Evolutionary conservation across 2,797 vertebrate species (phyloP), one percentile per base, ranked within the genome.

Genomic region (Dermochelys coriacea): DNA sequence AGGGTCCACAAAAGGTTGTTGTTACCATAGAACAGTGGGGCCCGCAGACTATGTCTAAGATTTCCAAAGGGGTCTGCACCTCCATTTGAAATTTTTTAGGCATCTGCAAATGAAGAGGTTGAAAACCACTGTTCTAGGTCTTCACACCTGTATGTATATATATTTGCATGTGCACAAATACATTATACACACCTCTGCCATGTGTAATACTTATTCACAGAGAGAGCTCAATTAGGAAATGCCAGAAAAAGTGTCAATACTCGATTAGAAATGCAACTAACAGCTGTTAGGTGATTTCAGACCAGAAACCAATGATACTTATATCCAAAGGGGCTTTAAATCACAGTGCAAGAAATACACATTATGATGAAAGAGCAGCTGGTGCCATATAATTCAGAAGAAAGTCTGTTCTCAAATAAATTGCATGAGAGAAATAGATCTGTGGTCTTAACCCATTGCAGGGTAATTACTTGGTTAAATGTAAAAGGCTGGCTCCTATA

Each of bases 211-310:
- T 94, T 96, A n/a, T 89, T 37, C 10, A 88, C 89, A 91, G 93
- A 95, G 85, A 94, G 91, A 96, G 82, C 52, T 15, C 81, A 93
- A 86, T 84, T 94, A 89, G 88, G 86, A 94, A 95, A 95, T 93
- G 80, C 57, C 97, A 96, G 90, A 83, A 95, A 29, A 92, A 57
- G 59, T 71, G 74, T 92, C 87, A 68, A 64, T 93, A 71, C 89
- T 96, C 94, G 92, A 94, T 94, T 92, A 94, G 82, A 94, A 85
- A 75, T 85, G 45, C 94, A 90, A 95, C 90, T 97, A 91, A 95
- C 59, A 89, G 51, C 92, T 91, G 95, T 95, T 95, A 47, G 79
- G 50, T 94, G 87, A 95, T 77, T 94, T 61, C 91, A 87, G n/a
- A n/a, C 57, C 6, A 51, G 34, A 78, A 59, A 90, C 75, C 81